Evolutionary conservation across 1,140 invertebrate species (phyloP).

Genomic region (Spodoptera frugiperda): DNA sequence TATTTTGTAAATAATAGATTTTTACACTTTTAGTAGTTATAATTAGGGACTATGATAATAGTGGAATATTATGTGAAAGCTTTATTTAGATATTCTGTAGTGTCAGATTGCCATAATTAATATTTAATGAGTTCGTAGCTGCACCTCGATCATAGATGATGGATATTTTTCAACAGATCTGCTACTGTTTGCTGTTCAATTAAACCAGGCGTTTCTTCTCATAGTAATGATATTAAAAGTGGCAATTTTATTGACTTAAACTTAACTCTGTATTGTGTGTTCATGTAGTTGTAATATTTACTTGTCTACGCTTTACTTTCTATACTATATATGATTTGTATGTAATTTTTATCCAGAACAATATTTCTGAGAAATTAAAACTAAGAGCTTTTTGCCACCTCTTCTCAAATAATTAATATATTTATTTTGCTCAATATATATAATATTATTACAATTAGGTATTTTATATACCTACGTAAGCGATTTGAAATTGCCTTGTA

Average conservation of each 20-base stretch:
- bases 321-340: too few relatives aligned
- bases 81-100: slow-evolving; percentile 74
- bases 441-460: slow-evolving; percentile 4
- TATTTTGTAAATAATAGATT: slow-evolving; percentile 85
- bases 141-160: slow-evolving; percentile 34
- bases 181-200: slow-evolving; percentile 41
- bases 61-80: slow-evolving; percentile 70
- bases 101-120: slow-evolving; percentile 75
- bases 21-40: slow-evolving; percentile 80
- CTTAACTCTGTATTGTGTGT: neutral
- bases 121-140: slow-evolving; percentile 57
- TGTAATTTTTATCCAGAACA: too few relatives aligned
- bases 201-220: slow-evolving; percentile 25
- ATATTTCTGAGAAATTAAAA: too few relatives aligned
- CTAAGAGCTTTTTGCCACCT: too few relatives aligned
- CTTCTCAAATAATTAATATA: neutral
- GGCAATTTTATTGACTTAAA: slow-evolving; percentile 6
- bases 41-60: slow-evolving; percentile 60
- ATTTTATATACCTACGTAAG: neutral
- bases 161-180: slow-evolving; percentile 17
- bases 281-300: neutral
- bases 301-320: neutral
- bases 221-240: slow-evolving; percentile 11
- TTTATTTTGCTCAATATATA: slow-evolving; percentile 25
- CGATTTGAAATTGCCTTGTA: slow-evolving; percentile 19